phyloP scores from a whole-genome alignment of 2,113 vertebrate species.

The Nesogale talazaci region DNA sequence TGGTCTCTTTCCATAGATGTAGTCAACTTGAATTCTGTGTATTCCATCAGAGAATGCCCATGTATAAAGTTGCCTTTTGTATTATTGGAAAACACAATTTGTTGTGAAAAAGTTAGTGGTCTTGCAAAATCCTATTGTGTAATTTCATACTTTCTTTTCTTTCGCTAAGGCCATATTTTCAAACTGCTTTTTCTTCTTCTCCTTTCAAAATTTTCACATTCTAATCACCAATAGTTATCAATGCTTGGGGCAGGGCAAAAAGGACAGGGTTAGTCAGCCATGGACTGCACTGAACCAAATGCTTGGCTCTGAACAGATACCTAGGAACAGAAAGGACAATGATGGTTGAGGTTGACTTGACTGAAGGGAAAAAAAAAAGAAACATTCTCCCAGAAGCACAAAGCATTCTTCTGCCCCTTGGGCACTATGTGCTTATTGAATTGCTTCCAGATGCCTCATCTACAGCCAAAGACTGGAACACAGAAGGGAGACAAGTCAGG shows the following conservation, averaged over 20 bases:
- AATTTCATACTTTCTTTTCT: too few relatives aligned
- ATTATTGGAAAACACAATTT: too few relatives aligned
- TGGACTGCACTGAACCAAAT: constrained; percentile 46
- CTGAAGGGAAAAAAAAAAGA: constrained; percentile 45
- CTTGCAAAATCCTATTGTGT: too few relatives aligned
- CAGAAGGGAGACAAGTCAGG: neutral
- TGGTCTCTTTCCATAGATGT: too few relatives aligned
- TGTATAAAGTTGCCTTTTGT: too few relatives aligned
- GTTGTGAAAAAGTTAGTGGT: too few relatives aligned
- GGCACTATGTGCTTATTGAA: neutral
- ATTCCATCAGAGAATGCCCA: too few relatives aligned
- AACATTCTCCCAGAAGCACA: constrained; percentile 72
- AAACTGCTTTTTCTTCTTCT: too few relatives aligned
- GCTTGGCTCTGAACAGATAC: constrained; percentile 60
- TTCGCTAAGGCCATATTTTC: too few relatives aligned
- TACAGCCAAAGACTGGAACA: neutral
- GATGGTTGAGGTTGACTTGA: constrained; percentile 26
- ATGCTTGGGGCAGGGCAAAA: neutral
- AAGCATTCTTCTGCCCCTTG: constrained; percentile 17
- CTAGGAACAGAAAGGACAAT: constrained; percentile 22
- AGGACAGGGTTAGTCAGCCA: neutral
- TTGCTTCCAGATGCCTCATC: neutral
- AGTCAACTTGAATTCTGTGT: too few relatives aligned
- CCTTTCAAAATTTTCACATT: too few relatives aligned
- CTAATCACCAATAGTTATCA: too few relatives aligned